Evolutionary conservation across 2,888 invertebrate genomes (phyloP).

Genomic region (Drosophila sordidula): DNA sequence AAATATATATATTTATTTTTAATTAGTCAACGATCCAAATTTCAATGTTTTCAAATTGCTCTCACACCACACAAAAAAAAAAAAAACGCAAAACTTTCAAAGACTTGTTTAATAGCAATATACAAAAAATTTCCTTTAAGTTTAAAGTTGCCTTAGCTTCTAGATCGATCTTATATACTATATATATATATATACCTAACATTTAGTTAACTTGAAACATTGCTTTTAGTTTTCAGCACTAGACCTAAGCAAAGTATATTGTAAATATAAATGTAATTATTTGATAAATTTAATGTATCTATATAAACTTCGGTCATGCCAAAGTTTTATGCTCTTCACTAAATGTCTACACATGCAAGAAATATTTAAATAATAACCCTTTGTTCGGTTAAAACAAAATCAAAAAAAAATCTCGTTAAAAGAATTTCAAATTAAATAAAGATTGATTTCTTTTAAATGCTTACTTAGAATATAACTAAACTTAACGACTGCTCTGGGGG

Average conservation of each 20-base stretch:
- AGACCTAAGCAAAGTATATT: slow-evolving; percentile 26
- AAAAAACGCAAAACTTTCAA: slow-evolving; percentile 10
- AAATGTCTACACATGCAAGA: slow-evolving; percentile 41
- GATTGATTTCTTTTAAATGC: slow-evolving; percentile 47
- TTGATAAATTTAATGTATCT: slow-evolving; percentile 27
- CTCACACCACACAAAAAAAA: slow-evolving; percentile 7
- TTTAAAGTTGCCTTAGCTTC: slow-evolving; percentile 54
- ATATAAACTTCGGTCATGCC: slow-evolving; percentile 49
- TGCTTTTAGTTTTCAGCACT: slow-evolving; percentile 43
- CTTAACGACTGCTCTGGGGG: slow-evolving; percentile 26
- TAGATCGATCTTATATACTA: slow-evolving; percentile 7
- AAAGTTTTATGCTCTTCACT: slow-evolving; percentile 65
- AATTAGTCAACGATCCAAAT: slow-evolving; percentile 44
- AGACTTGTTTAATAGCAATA: slow-evolving; percentile 43
- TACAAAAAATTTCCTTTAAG: slow-evolving; percentile 24
- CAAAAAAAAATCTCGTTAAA: slow-evolving; percentile 40
- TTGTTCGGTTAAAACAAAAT: slow-evolving; percentile 39
- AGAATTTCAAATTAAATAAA: slow-evolving; percentile 62
- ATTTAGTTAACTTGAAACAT: slow-evolving; percentile 28
- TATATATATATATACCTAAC: slow-evolving; percentile 7
- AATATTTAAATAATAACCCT: slow-evolving; percentile 31
- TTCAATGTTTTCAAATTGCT: slow-evolving; percentile 1
- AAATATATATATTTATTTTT: slow-evolving; percentile 1
- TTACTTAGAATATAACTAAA: slow-evolving; percentile 20
- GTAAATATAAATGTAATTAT: slow-evolving; percentile 55